These are phyloP conservation scores for Unio delphinus DNA, from an alignment of 2,888 invertebrate genomes.

Conservation along the genomic window DNA sequence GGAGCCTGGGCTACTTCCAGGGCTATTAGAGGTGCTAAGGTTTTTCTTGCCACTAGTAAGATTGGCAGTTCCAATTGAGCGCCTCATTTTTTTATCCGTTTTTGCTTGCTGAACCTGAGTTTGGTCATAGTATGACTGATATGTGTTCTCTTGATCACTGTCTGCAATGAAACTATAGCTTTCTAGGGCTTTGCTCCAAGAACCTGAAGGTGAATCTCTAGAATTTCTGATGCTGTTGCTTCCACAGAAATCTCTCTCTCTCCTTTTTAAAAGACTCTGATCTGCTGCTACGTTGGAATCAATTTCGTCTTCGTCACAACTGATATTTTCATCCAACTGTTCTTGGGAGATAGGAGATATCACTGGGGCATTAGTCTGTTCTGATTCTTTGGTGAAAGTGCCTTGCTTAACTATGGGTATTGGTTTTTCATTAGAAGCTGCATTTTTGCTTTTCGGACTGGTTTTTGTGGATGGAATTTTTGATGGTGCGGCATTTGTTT, in stretches of 20 bases:
- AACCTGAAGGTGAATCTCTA: constrained; percentile 39
- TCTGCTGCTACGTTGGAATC: constrained; percentile 1
- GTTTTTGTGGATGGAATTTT: constrained; percentile 8
- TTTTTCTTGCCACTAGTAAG: constrained; percentile 16
- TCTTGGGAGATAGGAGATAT: constrained; percentile 25
- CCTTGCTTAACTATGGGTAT: constrained; percentile 81
- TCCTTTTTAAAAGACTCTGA: constrained; percentile 1
- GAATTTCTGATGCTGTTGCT: constrained; percentile 30
- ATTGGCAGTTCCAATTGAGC: constrained; percentile 21
- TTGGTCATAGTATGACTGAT: constrained; percentile 4
- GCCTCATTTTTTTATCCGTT: constrained; percentile 15
- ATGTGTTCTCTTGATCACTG: constrained; percentile 3
- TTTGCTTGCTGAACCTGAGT: constrained; percentile 20
- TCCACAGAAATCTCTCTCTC: constrained; percentile 4
- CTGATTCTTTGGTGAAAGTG: constrained; percentile 89
- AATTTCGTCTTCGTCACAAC: constrained; percentile 1
- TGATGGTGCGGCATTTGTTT: constrained; percentile 6
- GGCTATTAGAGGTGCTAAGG: constrained; percentile 8
- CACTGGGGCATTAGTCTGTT: constrained; percentile 49
- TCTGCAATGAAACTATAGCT: constrained; percentile 45
- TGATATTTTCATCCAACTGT: constrained; percentile 5
- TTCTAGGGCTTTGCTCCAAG: constrained; percentile 53
- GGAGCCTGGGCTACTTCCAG: constrained; percentile 9
- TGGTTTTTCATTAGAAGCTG: constrained; percentile 41
- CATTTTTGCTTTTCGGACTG: constrained; percentile 8